Percentiles rank a stretch among this genome's conserved stretches.
These are phyloP conservation scores for Sicus ferrugineus DNA, from an alignment of 2,888 invertebrate genomes.

Conservation along the genomic window DNA sequence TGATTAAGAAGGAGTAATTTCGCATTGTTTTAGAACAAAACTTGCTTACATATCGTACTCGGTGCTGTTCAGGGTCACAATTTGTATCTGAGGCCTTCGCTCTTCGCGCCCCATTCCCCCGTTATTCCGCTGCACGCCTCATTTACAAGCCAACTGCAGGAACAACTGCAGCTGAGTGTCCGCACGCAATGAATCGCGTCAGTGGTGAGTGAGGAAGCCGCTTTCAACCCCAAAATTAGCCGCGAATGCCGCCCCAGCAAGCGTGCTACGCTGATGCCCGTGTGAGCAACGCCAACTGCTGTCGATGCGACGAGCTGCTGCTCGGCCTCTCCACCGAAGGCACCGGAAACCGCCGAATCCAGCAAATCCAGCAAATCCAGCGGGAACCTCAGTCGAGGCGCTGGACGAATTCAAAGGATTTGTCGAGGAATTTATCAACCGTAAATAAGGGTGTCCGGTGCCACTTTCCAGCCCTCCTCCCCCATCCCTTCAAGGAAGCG, in stretches of 20 bases:
- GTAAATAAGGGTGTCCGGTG: constrained; percentile 39
- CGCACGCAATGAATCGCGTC: neutral
- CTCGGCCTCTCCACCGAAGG: neutral
- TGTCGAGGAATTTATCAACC: constrained; percentile 47
- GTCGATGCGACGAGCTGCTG: too few species aligned
- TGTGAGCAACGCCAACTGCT: neutral
- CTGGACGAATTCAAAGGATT: constrained; percentile 46
- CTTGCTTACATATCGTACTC: too few species aligned
- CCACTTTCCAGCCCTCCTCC: constrained; percentile 27
- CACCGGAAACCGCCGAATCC: neutral
- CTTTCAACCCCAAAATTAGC: constrained; percentile 23
- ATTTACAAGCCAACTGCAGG: neutral
- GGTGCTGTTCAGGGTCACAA: too few species aligned
- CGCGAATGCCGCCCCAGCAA: neutral
- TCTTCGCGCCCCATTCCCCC: neutral
- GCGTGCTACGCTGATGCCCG: neutral
- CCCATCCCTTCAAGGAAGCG: neutral
- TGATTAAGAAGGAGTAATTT: too few species aligned
- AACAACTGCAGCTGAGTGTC: neutral
- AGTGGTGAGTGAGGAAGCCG: neutral
- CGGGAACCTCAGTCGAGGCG: constrained; percentile 9
- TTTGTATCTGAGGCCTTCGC: too few species aligned
- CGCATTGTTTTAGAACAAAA: too few species aligned
- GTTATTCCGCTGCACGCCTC: neutral
- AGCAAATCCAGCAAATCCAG: constrained; percentile 10